Evolutionary conservation across 2,888 invertebrate genomes (phyloP), one percentile per base, ranked within the genome.

Genomic region (Drosophila planitibia): DNA sequence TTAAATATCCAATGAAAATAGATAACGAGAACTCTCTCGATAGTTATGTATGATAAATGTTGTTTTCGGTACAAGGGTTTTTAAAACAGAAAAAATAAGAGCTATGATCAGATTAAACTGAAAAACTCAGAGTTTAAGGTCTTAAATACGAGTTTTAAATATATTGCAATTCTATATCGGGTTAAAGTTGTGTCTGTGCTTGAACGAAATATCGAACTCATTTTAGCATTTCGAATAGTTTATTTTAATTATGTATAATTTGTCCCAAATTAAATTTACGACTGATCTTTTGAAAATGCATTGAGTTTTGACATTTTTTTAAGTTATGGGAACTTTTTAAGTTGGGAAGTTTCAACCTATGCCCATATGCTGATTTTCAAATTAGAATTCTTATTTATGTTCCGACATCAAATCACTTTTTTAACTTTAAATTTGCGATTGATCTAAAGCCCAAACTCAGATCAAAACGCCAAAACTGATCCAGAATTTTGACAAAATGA

Each of bases 1-100:
- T 76, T 61, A 66, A 68, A 72, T 60, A 66, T 65, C 58, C 30
- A 58, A 54, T 19, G 30, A 16, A 55, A 58, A 33, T 52, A 54
- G 25, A 70, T 54, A 37, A 52, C 25, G 41, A 39, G 19, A 63
- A 52, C 53, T 41, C 62, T 78, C 60, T 73, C 49, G 32, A 37
- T 22, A 49, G 55, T 74, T 74, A 49, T 54, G 62, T 60, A 47
- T 30, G 61, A 49, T 44, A 61, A 57, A 57, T 51, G 44, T 14
- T 22, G 32, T 28, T 28, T 19, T 35, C 25, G n/a, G 14, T 16
- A 9, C 16, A 59, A 63, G 19, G 3, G 22, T 33, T n/a, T 44
- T 19, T 19, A 44, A 28, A 37, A 32, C 9, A 2, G 6, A 16
- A 37, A 0, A 19, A 6, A 16, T 37, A 2, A 2, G 1, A 37